Base-by-base conservation (phyloP, 2,113 vertebrate genomes). In the Procavia capensis region DNA sequence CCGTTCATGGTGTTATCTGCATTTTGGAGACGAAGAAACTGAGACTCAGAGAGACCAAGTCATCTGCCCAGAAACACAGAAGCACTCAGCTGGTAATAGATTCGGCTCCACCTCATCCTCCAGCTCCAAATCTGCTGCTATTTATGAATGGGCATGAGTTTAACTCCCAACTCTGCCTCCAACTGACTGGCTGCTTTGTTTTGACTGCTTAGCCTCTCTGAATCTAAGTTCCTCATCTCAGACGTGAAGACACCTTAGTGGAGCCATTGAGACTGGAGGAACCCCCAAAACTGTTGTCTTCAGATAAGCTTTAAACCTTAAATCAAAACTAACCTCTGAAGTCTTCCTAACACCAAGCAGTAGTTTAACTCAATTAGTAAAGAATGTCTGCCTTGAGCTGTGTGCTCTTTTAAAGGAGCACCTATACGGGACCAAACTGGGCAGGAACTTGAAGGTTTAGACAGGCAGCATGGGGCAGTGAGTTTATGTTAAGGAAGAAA, bases 1-100 rank as follows among this genome's bases (percentile, higher is more conserved):
- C 45, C 3, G 27, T 34, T 34, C 9, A 94, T 4, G 24, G 41
- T 39, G 13, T 72, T 22, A 16, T 10, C 19, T 24, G 19, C 29
- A 63, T 57, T 39, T 84, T 68, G 50, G 24, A 86, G 34, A 63
- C 17, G 27, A 94, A 94, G 66, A 83, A 91, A 87, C n/a, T 79
- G 72, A 91, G 34, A 70, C 24, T 78, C 34, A 47, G 47, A 84
- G 29, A 89, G 25, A 45, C 25, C 22, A 34, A 20, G 36, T 6
- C 34, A 45, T n/a, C 45, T n/a, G 24, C 45, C 11, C 27, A 91
- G 31, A 34, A 54, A 11, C 36, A 43, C n/a, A 59, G 5, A 25
- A 87, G 29, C 17, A 10, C 45, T n/a, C 47, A 59, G 27, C 9
- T 36, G 36, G n/a, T 54, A 7, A 31, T 76, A 85, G 78, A 90